A percentile compares a stretch with the other conserved stretches of the same genome.
Conservation (phyloP, 2,888 invertebrate genomes). For the Xestia rhomboidea region DNA sequence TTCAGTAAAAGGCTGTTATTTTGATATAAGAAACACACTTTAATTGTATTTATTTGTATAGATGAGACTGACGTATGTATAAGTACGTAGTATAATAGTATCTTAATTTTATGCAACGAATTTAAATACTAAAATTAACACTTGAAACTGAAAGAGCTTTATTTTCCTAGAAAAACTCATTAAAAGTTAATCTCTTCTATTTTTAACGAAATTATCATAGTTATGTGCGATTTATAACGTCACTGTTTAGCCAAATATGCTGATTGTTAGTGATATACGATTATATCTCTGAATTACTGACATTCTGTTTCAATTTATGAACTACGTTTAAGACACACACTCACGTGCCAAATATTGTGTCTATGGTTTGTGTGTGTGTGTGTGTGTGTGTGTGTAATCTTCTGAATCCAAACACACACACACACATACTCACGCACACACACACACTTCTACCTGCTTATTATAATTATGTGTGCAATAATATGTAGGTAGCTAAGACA, state of each 20-base stretch:
- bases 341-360: not conserved
- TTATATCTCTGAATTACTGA: conserved; percentile 43
- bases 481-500: conserved; percentile 34
- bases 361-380: conserved; percentile 3
- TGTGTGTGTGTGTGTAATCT: conserved; percentile 1
- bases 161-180: conserved; percentile 53
- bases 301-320: conserved; percentile 53
- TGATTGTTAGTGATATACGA: conserved; percentile 56
- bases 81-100: not conserved
- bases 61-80: not conserved
- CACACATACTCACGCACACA: conserved; percentile 1
- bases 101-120: conserved; percentile 9
- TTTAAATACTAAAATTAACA: conserved; percentile 16
- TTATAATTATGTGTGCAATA: conserved; percentile 10
- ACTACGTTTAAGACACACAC: conserved; percentile 20
- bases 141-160: not conserved
- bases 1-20: no score
- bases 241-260: conserved; percentile 52
- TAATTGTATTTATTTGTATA: no score
- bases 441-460: conserved; percentile 7
- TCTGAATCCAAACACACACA: conserved; percentile 19
- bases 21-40: no score
- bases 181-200: conserved; percentile 25
- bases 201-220: conserved; percentile 24
- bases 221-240: conserved; percentile 35